Evolutionary conservation across 1,140 invertebrate species (phyloP).

Genomic region (Triops longicaudatus): DNA sequence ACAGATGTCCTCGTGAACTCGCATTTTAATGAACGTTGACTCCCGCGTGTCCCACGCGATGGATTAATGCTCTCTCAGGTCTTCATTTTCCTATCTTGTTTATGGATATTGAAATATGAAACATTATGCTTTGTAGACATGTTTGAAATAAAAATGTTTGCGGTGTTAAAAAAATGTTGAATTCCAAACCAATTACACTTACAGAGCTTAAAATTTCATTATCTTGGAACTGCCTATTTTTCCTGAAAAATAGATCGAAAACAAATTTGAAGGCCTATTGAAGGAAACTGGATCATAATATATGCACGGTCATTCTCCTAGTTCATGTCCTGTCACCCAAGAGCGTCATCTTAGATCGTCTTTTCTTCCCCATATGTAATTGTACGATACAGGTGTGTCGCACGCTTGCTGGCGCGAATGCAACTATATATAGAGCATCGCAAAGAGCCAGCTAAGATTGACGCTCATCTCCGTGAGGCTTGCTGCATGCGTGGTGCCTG

Average conservation of each 20-base stretch:
- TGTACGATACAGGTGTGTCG: neutral
- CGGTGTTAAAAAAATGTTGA: no score
- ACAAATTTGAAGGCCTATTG: neutral
- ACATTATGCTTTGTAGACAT: no score
- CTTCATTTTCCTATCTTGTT: no score
- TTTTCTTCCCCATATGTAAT: neutral
- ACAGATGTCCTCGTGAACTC: neutral
- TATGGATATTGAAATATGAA: no score
- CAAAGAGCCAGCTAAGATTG: neutral
- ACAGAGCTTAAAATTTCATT: no score
- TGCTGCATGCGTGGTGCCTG: neutral
- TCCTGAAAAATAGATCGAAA: neutral
- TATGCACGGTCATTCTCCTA: neutral
- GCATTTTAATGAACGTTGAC: neutral
- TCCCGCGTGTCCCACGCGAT: neutral
- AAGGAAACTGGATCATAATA: neutral
- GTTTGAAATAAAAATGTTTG: no score
- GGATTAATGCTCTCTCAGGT: neutral
- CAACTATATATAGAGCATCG: slow-evolving; percentile 2
- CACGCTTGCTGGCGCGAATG: neutral
- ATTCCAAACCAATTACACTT: no score
- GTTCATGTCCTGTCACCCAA: neutral
- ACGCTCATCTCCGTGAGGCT: neutral
- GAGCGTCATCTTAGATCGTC: neutral
- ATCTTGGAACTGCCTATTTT: no score